Evolutionary conservation across 2,888 invertebrate genomes (phyloP).

Genomic region (Sialis fuliginosa): DNA sequence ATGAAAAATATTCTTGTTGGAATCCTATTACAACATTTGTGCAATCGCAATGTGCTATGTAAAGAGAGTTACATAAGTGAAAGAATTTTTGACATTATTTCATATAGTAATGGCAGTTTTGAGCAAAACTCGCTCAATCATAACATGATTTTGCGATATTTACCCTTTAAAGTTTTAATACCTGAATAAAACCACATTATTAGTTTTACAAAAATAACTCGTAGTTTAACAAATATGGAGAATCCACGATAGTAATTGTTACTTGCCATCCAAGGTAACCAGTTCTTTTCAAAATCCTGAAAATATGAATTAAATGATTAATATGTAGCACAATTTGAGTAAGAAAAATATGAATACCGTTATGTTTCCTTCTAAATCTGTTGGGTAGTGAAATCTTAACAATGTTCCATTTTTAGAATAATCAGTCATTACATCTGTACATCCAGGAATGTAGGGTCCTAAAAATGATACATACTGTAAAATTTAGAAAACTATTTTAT

Average conservation of each 20-base stretch:
- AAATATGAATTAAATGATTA: constrained; percentile 9
- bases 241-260: constrained; percentile 34
- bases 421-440: constrained; percentile 36
- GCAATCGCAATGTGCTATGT: too few relatives aligned
- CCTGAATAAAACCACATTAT: constrained; percentile 20
- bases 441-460: constrained; percentile 36
- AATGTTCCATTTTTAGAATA: constrained; percentile 32
- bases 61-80: too few relatives aligned
- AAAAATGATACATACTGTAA: background rate
- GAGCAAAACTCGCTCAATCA: too few relatives aligned
- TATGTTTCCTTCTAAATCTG: constrained; percentile 23
- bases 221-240: constrained; percentile 23
- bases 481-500: too few relatives aligned
- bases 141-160: too few relatives aligned
- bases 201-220: constrained; percentile 19
- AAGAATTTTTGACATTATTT: too few relatives aligned
- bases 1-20: background rate
- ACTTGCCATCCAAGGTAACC: constrained; percentile 36
- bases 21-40: too few relatives aligned
- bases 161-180: constrained; percentile 10
- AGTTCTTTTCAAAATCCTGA: constrained; percentile 27
- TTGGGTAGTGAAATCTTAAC: constrained; percentile 38
- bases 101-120: too few relatives aligned
- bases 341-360: constrained; percentile 18
- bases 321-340: background rate